These are phyloP conservation scores for Strigamia maritima DNA, from an alignment of 2,888 invertebrate genomes.

Conservation along the genomic window DNA sequence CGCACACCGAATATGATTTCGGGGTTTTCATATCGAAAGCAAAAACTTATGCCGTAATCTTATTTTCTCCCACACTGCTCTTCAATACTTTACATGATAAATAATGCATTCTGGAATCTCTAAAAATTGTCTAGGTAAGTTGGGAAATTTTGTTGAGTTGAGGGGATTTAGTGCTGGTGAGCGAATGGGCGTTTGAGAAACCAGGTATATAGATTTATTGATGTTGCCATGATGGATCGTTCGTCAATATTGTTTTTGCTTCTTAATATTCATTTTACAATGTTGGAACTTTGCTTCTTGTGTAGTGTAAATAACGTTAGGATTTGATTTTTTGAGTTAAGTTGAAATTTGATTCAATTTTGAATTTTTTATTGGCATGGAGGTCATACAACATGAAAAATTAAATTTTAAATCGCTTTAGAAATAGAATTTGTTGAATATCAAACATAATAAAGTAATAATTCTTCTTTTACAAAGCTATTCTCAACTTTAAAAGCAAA, in stretches of 20 bases:
- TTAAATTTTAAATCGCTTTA: too few relatives aligned
- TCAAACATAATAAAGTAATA: too few relatives aligned
- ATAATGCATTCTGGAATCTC: neutral
- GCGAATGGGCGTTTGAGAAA: neutral
- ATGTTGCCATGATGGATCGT: neutral
- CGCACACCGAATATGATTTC: neutral
- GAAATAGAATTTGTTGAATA: too few relatives aligned
- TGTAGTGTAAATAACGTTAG: too few relatives aligned
- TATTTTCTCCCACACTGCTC: neutral
- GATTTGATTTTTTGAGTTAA: neutral
- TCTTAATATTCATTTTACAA: too few relatives aligned
- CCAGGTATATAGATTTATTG: neutral
- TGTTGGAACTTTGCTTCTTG: too few relatives aligned
- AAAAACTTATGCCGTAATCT: conserved; percentile 6
- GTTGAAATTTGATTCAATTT: neutral
- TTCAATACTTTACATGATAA: neutral
- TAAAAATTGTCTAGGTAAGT: neutral
- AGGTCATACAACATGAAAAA: too few relatives aligned
- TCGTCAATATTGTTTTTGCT: too few relatives aligned
- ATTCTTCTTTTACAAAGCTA: too few relatives aligned
- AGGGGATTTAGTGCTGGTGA: neutral
- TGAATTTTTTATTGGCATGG: neutral
- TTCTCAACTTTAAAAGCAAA: too few relatives aligned
- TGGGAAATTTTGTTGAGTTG: neutral
- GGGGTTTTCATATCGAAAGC: neutral